Evolutionary conservation across 53 echinoderm and acorn worm species (phyloP), one percentile per base, ranked within the genome.

Genomic region (Mesocentrotus franciscanus): DNA sequence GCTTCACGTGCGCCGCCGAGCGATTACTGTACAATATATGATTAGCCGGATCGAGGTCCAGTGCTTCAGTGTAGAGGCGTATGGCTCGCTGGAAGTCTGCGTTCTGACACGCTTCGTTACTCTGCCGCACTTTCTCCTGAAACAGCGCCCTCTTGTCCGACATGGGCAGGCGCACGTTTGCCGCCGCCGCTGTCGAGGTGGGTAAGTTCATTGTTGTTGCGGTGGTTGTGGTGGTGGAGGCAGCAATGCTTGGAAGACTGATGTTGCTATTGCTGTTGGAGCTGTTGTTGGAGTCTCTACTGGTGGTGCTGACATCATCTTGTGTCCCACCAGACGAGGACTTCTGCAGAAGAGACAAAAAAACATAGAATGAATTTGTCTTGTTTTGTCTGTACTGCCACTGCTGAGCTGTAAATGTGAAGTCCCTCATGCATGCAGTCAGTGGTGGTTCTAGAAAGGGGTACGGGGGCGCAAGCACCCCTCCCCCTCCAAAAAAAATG

Each of bases 1-100:
- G 90, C 95, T 99, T 99, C 61, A 99, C 97, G 87, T 98, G 97
- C 20, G 99, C 99, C 0, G 99, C 99, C 14, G 99, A 99, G 13
- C 99, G 97, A 87, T 99, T 99, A 91, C 99, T 99, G 96, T 97
- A 99, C 94, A 99, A 91, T 29, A 99, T 96, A 62, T 99, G 98
- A 89, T 99, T 99, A 85, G 97, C 96, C 10, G 99, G 99, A 89
- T 99, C 99, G 70, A 99, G 81, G 85, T 96, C 93, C 75, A 99
- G 90, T 60, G 99, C 99, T 94, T 99, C 99, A 10, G 99, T 95
- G 97, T 99, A 99, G 68, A 99, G 96, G 16, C 97, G 97, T 8
- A 99, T 95, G 70, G 99, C 99, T 18, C 96, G 96, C 76, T 92
- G 94, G 96, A 98, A 99, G 95, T 99, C 99, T 1, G 96, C 92